Evolutionary conservation across 2,113 vertebrate species (phyloP).

Genomic region (Ariopsis seemanni): DNA sequence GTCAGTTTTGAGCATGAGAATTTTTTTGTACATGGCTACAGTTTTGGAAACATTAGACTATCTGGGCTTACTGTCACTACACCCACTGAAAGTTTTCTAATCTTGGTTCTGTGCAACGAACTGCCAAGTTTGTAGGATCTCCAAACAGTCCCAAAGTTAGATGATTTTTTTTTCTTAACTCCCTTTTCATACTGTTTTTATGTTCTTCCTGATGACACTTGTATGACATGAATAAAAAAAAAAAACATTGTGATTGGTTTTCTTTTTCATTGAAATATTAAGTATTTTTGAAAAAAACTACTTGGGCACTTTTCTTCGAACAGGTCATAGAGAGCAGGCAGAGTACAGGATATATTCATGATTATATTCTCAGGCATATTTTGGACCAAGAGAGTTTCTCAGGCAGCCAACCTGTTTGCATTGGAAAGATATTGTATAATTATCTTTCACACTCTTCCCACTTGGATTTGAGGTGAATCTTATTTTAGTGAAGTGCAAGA

Average conservation of each 20-base stretch:
- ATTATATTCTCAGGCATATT: background rate
- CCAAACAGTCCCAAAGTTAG: background rate
- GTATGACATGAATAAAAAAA: background rate
- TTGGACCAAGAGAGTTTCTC: background rate
- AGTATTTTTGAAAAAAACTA: background rate
- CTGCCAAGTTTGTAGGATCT: background rate
- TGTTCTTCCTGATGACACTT: slow-evolving; percentile 18
- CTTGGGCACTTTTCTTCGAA: background rate
- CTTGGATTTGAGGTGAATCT: background rate
- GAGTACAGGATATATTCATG: background rate
- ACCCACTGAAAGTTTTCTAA: background rate
- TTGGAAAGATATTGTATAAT: background rate
- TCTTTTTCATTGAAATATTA: background rate
- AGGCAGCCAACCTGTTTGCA: background rate
- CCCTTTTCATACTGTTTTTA: background rate
- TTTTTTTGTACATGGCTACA: background rate
- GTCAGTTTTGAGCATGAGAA: background rate
- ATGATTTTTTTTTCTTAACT: background rate
- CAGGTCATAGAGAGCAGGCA: background rate
- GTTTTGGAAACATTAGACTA: background rate
- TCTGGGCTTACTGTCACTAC: background rate
- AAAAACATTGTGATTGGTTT: background rate
- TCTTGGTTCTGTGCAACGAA: background rate
- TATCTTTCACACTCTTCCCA: background rate
- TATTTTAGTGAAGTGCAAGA: background rate